Evolutionary conservation across 1,140 invertebrate species (phyloP), one percentile per base, ranked within the genome.

Genomic region (Probaryconus sp.): DNA sequence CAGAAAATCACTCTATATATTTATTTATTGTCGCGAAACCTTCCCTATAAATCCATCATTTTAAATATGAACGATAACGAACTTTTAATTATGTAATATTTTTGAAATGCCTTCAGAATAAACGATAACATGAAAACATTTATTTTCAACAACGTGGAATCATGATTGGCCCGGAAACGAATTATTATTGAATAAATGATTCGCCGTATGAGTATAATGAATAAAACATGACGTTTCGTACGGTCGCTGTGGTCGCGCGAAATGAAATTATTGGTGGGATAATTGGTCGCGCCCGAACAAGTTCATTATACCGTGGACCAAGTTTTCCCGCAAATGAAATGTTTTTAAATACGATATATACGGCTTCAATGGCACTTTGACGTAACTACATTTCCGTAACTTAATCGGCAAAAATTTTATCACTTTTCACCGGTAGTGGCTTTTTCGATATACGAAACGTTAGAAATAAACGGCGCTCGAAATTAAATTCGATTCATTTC

Each of bases 81-180:
- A 31, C 35, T 13, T 50, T 42, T 42, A 26, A 51, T 61, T 56
- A 48, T 56, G 40, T 61, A 51, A 51, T 60, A 70, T 55, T 61
- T 63, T 33, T 37, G 38, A 51, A 69, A 31, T 26, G 64, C 45
- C n/a, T n/a, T n/a, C n/a, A n/a, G n/a, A n/a, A 20, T 31, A 11
- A 38, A 13, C 28, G 18, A 51, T 69, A 69, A 60, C 53, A 33
- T 60, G 53, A 37, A 17, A 69, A 69, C 37, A 53, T 60, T 68
- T 60, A 20, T 50, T 13, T n/a, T 28, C 13, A 30, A 30, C 31
- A 43, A 45, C 14, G n/a, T n/a, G n/a, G n/a, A 30, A 30, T 30
- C 3, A 30, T 2, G 7, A 9, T 30, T 9, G 7, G 10, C 1
- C 10, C 43, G n/a, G 10, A 6, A 9, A 7, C 31, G n/a, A 35